These are phyloP conservation scores for Tachysurus vachellii DNA, from an alignment of 2,113 vertebrate genomes.

Conservation along the genomic window DNA sequence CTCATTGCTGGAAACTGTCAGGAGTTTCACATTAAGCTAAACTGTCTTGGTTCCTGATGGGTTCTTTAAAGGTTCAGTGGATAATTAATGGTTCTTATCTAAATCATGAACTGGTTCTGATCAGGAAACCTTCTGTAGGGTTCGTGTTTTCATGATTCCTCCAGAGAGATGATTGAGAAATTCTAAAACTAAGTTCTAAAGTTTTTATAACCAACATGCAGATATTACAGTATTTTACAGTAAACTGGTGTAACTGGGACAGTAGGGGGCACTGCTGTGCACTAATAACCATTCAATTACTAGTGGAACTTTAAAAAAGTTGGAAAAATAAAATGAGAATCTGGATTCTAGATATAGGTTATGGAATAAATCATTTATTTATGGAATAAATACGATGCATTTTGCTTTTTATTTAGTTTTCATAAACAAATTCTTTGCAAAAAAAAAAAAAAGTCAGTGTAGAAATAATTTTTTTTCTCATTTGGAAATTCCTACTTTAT, in stretches of 20 bases:
- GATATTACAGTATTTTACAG: background rate
- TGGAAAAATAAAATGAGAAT: background rate
- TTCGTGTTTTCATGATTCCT: background rate
- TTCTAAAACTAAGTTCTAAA: background rate
- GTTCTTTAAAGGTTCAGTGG: background rate
- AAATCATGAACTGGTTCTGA: background rate
- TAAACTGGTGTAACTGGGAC: background rate
- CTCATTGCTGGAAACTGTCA: background rate
- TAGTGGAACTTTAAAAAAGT: background rate
- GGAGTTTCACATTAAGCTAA: background rate
- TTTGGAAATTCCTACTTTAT: background rate
- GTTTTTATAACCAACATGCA: too few relatives aligned
- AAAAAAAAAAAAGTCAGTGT: background rate
- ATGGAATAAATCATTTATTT: background rate
- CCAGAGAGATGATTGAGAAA: background rate
- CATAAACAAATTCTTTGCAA: background rate
- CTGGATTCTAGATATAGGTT: background rate
- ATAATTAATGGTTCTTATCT: background rate
- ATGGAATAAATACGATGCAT: too few relatives aligned
- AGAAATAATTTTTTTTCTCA: background rate
- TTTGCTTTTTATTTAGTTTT: too few relatives aligned
- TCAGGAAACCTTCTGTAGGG: background rate
- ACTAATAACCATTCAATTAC: background rate
- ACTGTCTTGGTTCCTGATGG: background rate
- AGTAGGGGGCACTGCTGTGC: background rate